Evolutionary conservation across 2,888 invertebrate genomes (phyloP), one percentile per base, ranked within the genome.

Genomic region (Hirtodrosophila trivittata): DNA sequence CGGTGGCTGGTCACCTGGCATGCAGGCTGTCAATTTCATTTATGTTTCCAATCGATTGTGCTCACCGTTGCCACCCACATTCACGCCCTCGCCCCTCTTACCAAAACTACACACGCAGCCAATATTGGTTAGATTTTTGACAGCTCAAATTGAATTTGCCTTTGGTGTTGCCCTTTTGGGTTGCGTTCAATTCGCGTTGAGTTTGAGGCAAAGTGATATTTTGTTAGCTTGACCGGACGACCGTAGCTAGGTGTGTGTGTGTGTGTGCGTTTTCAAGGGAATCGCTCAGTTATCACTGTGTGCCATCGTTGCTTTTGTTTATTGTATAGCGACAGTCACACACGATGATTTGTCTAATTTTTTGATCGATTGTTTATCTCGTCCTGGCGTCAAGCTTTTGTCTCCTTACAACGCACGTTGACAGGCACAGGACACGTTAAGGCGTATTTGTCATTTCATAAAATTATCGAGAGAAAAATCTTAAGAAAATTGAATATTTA

Each of bases 51-150:
- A 83, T 83, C 87, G 87, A 83, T 83, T 83, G 55, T 72, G 63
- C 60, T 30, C 50, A 46, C 32, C 70, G 57, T 63, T 70, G 75
- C 62, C 52, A 46, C 38, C 63, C 73, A 57, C 67, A 63, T 51
- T 45, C 51, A 76, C 54, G 51, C 59, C 64, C 39, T 38, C 38
- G 28, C 13, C 13, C 13, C 41, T 28, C 45, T 26, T 32, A 42
- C 30, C 46, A 32, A 14, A 38, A 37, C 46, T 30, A 35, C 47
- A 60, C 63, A 69, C 66, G 64, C 66, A 69, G 74, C 70, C 84
- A 87, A 87, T 82, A 83, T 83, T 83, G 82, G 82, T 87, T 86
- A 87, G 82, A 88, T 85, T 88, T 85, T 88, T 78, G 87, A 83
- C 77, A 86, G 80, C 80, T 67, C 76, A 87, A 85, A 87, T 87